Conservation (phyloP, 1,140 invertebrate species). For the Achatina immaculata region DNA sequence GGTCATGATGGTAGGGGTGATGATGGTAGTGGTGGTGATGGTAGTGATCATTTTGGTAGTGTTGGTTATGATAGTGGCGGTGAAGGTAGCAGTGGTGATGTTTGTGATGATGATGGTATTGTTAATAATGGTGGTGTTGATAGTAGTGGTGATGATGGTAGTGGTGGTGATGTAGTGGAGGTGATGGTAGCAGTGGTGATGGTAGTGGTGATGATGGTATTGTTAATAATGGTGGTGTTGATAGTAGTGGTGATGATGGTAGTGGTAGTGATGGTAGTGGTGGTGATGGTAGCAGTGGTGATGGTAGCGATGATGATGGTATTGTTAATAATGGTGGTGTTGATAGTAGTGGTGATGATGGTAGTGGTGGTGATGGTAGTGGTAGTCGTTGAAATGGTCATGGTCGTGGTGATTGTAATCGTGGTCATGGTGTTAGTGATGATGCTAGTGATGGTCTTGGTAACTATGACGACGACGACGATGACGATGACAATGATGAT, state of each 20-base stretch:
- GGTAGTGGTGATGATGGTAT: no score
- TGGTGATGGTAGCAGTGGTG: background rate
- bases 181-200: no score
- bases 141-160: no score
- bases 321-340: background rate
- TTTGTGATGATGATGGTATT: no score
- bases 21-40: no score
- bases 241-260: background rate
- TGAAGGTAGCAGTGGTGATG: no score
- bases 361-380: background rate
- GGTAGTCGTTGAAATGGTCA: background rate
- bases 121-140: no score
- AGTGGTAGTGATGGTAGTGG: background rate
- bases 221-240: background rate
- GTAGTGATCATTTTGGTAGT: no score
- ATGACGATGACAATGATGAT: slow-evolving; percentile 24
- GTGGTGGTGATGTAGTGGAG: background rate
- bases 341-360: background rate
- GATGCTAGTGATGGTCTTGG: background rate
- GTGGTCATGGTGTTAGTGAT: background rate
- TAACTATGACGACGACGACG: background rate
- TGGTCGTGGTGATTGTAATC: background rate
- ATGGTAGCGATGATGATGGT: background rate
- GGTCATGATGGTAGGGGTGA: no score
- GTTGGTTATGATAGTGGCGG: no score